These are phyloP conservation scores for Percina caprodes DNA, from an alignment of 2,113 vertebrate genomes.

Conservation along the genomic window DNA sequence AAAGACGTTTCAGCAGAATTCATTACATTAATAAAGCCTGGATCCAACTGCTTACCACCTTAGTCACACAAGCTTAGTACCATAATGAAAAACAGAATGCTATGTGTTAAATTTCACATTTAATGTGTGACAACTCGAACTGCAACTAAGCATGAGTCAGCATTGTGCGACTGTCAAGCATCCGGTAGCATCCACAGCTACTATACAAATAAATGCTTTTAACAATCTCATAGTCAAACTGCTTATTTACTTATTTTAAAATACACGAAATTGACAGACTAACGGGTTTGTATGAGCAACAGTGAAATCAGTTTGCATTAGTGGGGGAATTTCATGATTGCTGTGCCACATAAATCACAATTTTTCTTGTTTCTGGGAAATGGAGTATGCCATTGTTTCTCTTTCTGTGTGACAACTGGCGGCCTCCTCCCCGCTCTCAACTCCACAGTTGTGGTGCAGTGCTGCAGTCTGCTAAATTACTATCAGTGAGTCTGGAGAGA, in stretches of 20 bases:
- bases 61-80: background rate
- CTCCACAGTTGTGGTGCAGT: slow-evolving; percentile 75
- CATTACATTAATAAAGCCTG: slow-evolving; percentile 12
- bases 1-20: background rate
- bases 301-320: slow-evolving; percentile 10
- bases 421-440: slow-evolving; percentile 60
- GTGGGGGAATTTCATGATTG: slow-evolving; percentile 26
- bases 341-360: slow-evolving; percentile 20
- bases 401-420: slow-evolving; percentile 61
- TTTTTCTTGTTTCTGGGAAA: slow-evolving; percentile 45
- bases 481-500: slow-evolving; percentile 73
- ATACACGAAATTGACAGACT: background rate
- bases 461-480: slow-evolving; percentile 82
- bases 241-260: slow-evolving; percentile 31
- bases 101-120: slow-evolving; percentile 12
- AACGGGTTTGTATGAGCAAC: slow-evolving; percentile 16
- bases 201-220: slow-evolving; percentile 11
- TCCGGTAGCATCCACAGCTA: slow-evolving; percentile 39
- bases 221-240: background rate
- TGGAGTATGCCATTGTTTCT: slow-evolving; percentile 65
- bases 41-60: slow-evolving; percentile 15
- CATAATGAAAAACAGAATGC: slow-evolving; percentile 31
- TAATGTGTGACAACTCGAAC: slow-evolving; percentile 22
- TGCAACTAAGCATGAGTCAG: slow-evolving; percentile 59
- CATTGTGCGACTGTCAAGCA: slow-evolving; percentile 38